Evolutionary conservation across 2,113 vertebrate species (phyloP), one percentile per base, ranked within the genome.

Genomic region (Nothoprocta pentlandii): DNA sequence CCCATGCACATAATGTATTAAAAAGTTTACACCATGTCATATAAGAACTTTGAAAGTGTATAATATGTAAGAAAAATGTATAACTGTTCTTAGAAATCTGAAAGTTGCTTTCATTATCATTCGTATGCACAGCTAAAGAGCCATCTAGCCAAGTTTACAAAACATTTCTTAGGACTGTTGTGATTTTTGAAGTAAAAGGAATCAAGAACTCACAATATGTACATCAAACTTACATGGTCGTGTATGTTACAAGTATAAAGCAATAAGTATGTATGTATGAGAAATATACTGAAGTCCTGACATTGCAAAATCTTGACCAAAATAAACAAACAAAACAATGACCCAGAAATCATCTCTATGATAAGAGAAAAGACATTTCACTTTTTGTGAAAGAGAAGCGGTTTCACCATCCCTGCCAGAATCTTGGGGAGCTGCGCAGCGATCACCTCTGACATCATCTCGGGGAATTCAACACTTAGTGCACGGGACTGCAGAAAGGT

Each of bases 391-490:
- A 99, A 99, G 80, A 99, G 96, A 81, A 99, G 98, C 30, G 99
- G 99, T 94, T 98, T 99, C 98, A 99, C 99, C 99, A 99, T 99
- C 80, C 99, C 99, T 26, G 99, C 99, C 93, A 99, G 97, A 91
- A 99, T 99, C 97, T 99, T 99, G 85, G 99, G 99, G 56, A 99
- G 97, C 94, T 99, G 99, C 32, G 99, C 99, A 71, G 99, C 98
- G 77, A 99, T 99, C 85, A 99, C 99, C 97, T 99, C 99, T 28
- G 99, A 98, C 99, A 99, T 99, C 99, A 99, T 99, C 97, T 99
- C 99, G 0, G 99, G 99, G 89, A 99, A 99, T 96, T 99, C 99
- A 85, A 99, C 99, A 41, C 98, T 99, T 98, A 99, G 98, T 70
- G 98, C 91, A 28, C 99, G 99, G 5, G 99, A 99, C 97, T 99